Evolutionary conservation across 2,797 vertebrate species (phyloP).

Genomic region (Sylvilagus floridanus): DNA sequence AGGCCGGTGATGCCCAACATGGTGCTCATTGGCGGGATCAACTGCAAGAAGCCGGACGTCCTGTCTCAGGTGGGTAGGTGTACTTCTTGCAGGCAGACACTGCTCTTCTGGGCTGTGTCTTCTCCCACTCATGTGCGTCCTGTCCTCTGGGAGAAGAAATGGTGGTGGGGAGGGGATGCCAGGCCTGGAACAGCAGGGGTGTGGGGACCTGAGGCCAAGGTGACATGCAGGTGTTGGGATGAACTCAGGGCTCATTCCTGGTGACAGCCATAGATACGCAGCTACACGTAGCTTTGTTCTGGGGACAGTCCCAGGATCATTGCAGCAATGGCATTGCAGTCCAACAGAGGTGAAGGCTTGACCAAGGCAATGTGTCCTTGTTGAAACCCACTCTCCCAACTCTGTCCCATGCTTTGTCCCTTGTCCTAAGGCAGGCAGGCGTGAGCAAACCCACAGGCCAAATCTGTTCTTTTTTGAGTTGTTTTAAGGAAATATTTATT

Average conservation of each 20-base stretch:
- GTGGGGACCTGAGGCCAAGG: background rate
- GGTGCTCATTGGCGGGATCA: constrained; percentile 90
- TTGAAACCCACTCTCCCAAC: accelerated
- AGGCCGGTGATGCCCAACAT: constrained; percentile 92
- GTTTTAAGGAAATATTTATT: too few species aligned
- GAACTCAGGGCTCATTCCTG: background rate
- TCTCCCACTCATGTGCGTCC: background rate
- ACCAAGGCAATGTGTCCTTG: background rate
- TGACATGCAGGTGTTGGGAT: background rate
- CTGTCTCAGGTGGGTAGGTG: constrained; percentile 86
- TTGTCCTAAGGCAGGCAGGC: background rate
- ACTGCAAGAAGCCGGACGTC: constrained; percentile 85
- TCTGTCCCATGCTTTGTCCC: background rate
- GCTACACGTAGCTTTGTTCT: accelerated
- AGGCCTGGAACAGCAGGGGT: accelerated
- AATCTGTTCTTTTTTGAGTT: too few species aligned
- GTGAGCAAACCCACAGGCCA: background rate
- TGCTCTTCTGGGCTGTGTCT: background rate
- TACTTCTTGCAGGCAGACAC: accelerated
- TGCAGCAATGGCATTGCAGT: background rate
- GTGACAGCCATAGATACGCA: background rate
- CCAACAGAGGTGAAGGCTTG: background rate
- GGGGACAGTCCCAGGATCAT: background rate
- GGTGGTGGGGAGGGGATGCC: background rate
- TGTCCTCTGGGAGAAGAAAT: background rate